Conservation (phyloP, 2,113 vertebrate genomes). For the Loxodonta africana region DNA sequence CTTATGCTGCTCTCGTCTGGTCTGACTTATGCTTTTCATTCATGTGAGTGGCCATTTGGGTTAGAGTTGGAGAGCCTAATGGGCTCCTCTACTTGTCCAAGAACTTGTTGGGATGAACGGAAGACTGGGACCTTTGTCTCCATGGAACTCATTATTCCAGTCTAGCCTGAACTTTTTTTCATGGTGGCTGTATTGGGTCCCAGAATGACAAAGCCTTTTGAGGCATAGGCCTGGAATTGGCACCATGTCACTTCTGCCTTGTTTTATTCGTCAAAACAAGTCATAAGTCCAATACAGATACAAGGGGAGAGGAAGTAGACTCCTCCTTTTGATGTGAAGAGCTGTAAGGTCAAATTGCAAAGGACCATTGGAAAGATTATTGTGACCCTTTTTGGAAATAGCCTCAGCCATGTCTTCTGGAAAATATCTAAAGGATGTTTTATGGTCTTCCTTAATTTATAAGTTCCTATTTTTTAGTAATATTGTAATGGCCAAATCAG, state of each 20-base stretch:
- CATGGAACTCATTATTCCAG: background rate
- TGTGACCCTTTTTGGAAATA: background rate
- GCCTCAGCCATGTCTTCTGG: background rate
- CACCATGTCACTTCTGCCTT: background rate
- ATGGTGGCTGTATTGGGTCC: background rate
- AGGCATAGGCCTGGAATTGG: background rate
- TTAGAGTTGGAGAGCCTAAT: background rate
- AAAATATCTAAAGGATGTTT: background rate
- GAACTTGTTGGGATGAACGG: background rate
- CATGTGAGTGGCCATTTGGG: background rate
- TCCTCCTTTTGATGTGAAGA: background rate
- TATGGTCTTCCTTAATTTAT: background rate
- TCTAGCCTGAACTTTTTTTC: background rate
- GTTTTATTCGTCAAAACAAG: background rate
- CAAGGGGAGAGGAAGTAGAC: background rate
- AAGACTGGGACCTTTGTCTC: background rate
- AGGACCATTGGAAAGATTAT: background rate
- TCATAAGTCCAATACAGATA: background rate
- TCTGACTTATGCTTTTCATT: background rate
- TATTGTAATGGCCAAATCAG: conserved; percentile 14
- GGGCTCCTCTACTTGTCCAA: background rate
- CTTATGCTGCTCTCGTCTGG: background rate
- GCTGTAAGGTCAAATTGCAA: background rate
- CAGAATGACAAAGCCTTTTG: background rate
- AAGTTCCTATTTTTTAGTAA: background rate